Percentiles rank a stretch among this genome's conserved stretches.
phyloP scores from a whole-genome alignment of 2,888 invertebrate species.

The Sericinus montela region DNA sequence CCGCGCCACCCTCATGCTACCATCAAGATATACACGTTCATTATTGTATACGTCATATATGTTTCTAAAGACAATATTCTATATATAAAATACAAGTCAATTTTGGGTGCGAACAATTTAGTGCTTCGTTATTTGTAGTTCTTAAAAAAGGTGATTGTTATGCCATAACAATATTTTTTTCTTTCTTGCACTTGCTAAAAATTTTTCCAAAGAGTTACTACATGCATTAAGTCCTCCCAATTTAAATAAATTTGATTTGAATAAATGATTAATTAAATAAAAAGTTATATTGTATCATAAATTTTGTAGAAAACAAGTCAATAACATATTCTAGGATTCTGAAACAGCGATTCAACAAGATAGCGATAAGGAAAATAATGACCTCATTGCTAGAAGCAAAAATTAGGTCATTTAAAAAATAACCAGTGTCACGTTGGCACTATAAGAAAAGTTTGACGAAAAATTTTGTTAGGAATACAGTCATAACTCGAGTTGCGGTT shows the following conservation, averaged over 20 bases:
- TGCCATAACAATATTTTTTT: no score
- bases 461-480: not conserved
- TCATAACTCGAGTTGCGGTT: conserved; percentile 1
- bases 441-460: conserved; percentile 9
- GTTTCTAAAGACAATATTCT: conserved; percentile 9
- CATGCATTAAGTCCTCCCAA: no score
- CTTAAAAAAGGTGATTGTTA: no score
- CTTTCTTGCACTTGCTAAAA: no score
- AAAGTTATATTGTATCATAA: no score
- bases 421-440: not conserved
- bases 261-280: no score
- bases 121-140: no score
- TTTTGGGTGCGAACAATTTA: no score
- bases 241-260: no score
- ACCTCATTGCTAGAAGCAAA: conserved; percentile 10
- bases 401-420: conserved; percentile 13
- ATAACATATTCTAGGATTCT: conserved; percentile 2
- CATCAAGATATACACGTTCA: conserved; percentile 13
- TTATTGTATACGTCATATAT: conserved; percentile 26
- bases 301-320: not conserved
- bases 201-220: no score
- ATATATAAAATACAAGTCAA: conserved; percentile 3
- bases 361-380: conserved; percentile 13
- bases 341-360: conserved; percentile 2
- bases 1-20: conserved; percentile 20